Percentiles rank a stretch among this genome's conserved stretches.
Conservation (phyloP, 2,113 vertebrate genomes). For the Misgurnus anguillicaudatus region DNA sequence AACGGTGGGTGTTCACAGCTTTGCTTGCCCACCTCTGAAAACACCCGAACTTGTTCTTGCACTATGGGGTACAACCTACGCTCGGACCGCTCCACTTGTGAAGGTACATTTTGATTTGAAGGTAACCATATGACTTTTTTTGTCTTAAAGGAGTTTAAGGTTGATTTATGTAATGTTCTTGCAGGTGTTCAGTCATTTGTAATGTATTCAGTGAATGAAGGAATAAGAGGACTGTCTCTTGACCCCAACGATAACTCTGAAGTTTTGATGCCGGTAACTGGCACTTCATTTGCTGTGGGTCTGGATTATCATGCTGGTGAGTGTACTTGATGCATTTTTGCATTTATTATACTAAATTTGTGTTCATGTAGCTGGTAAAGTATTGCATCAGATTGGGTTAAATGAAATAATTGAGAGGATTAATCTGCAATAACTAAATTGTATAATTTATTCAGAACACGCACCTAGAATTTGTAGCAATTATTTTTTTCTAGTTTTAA, state of each 20-base stretch:
- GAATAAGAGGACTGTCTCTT: slow-evolving; percentile 82
- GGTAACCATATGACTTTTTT: background rate
- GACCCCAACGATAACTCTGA: slow-evolving; percentile 84
- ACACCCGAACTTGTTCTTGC: slow-evolving; percentile 79
- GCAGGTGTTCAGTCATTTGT: slow-evolving; percentile 85
- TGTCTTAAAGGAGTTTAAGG: background rate
- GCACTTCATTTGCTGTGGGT: slow-evolving; percentile 82
- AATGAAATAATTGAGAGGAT: too few species aligned
- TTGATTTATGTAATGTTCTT: background rate
- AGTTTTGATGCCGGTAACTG: slow-evolving; percentile 84
- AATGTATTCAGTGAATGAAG: slow-evolving; percentile 87
- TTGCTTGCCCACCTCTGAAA: slow-evolving; percentile 84
- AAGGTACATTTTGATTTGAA: slow-evolving; percentile 68
- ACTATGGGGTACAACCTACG: slow-evolving; percentile 84
- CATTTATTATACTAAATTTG: background rate
- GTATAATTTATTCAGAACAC: background rate
- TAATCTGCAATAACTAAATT: background rate
- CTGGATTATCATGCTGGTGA: slow-evolving; percentile 88
- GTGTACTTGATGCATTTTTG: background rate
- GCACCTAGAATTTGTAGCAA: background rate
- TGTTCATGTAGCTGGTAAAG: background rate
- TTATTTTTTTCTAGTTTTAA: background rate
- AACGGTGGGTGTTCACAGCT: slow-evolving; percentile 88
- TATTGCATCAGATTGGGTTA: too few species aligned
- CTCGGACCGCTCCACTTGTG: slow-evolving; percentile 81